A percentile compares a stretch with the other conserved stretches of the same genome.
phyloP scores from a whole-genome alignment of 2,888 invertebrate species.

The Tigriopus californicus region DNA sequence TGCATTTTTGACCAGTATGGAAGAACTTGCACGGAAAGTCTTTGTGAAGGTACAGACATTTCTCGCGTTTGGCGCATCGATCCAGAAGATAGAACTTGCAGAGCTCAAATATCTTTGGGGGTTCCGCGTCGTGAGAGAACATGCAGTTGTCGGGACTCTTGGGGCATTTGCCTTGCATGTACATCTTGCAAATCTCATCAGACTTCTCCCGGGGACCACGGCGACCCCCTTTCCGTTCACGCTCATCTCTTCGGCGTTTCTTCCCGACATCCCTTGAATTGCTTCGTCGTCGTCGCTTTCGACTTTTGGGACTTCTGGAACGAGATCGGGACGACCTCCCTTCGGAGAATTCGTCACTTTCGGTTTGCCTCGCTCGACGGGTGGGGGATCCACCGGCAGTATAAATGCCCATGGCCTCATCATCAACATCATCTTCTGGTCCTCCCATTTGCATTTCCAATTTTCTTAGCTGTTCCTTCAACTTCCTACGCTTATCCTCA shows the following conservation, averaged over 20 bases:
- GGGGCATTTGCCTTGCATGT: slow-evolving; percentile 62
- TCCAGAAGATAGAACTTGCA: slow-evolving; percentile 94
- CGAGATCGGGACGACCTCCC: slow-evolving; percentile 3
- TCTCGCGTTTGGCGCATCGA: slow-evolving; percentile 82
- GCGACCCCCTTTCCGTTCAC: background rate
- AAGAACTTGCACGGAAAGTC: slow-evolving; percentile 95
- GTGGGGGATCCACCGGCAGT: background rate
- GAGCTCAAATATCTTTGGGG: slow-evolving; percentile 70
- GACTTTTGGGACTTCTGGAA: slow-evolving; percentile 2
- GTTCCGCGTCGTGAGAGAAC: slow-evolving; percentile 62
- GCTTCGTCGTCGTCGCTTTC: slow-evolving; percentile 16
- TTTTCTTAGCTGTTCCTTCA: slow-evolving; percentile 14
- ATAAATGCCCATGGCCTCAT: slow-evolving; percentile 24
- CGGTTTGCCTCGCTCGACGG: slow-evolving; percentile 17
- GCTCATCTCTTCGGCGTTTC: slow-evolving; percentile 14
- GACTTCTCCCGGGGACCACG: background rate
- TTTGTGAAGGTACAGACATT: slow-evolving; percentile 87
- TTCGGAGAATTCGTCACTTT: slow-evolving; percentile 13
- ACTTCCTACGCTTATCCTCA: slow-evolving; percentile 2
- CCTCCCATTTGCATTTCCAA: slow-evolving; percentile 17
- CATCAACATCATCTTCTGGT: slow-evolving; percentile 35
- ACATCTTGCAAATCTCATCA: slow-evolving; percentile 13
- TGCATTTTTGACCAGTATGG: slow-evolving; percentile 69
- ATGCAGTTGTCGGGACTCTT: slow-evolving; percentile 54
- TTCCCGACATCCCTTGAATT: slow-evolving; percentile 17